Evolutionary conservation across 2,888 invertebrate species (phyloP), one percentile per base, ranked within the genome.

Genomic region (Platycheirus rosarum): DNA sequence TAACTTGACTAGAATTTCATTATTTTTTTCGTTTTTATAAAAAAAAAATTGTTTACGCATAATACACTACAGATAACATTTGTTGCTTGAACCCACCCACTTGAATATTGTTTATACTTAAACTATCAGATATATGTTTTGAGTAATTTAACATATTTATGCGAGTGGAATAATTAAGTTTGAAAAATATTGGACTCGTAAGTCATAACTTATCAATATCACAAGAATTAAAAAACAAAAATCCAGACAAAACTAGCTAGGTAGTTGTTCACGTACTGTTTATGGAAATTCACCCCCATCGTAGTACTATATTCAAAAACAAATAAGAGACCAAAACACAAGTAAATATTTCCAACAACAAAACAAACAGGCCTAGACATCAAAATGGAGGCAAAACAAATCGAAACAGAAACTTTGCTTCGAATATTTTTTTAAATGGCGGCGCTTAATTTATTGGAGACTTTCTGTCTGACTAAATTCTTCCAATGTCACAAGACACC

Each of bases 1-100:
- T 49, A 49, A 65, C 73, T 73, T 37, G 60, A 55, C 51, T 78
- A 16, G 66, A 68, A 60, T 70, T 63, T 13, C 32, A 70, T 70
- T 70, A 60, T 60, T 60, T 44, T 44, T 18, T n/a, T 29, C n/a
- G n/a, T n/a, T n/a, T 6, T 44, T n/a, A 11, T n/a, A 44, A 14
- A 11, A 35, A 35, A 53, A 29, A 60, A 42, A 29, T 60, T 60
- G 60, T 60, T 60, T 60, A 60, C 60, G 44, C 60, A 60, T 44
- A 44, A 60, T 18, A 44, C 29, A 44, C 26, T 2, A 40, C 26
- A 57, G n/a, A 26, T 40, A 40, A 57, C 55, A 40, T 40, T 55
- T 55, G 26, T 8, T 44, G 16, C 42, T 29, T 46, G 2, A 29
- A 26, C n/a, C 26, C 57, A 60, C 42, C 57, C 57, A 60, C 57